Conservation (phyloP, 1,140 invertebrate genomes). For the Atta texana region DNA sequence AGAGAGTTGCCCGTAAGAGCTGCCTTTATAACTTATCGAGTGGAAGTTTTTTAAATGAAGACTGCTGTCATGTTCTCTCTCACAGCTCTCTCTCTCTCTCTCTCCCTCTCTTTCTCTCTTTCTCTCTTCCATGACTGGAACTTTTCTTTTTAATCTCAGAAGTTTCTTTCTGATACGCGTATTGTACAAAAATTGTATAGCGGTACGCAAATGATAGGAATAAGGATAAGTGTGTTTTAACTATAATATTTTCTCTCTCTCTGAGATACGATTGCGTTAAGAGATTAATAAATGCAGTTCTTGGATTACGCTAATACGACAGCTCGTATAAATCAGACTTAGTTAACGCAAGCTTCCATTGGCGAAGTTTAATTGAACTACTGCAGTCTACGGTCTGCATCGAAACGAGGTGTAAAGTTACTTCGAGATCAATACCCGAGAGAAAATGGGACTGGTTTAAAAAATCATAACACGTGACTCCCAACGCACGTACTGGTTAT, state of each 20-base stretch:
- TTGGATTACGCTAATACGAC: neutral
- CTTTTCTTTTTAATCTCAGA: neutral
- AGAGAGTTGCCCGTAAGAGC: neutral
- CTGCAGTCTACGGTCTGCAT: neutral
- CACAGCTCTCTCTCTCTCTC: too few species aligned
- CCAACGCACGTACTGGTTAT: slow-evolving; percentile 7
- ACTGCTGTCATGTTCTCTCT: neutral
- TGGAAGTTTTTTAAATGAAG: slow-evolving; percentile 13
- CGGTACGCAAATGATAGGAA: neutral
- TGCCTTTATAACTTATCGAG: slow-evolving; percentile 3
- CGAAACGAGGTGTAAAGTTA: slow-evolving; percentile 22
- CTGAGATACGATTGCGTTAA: neutral
- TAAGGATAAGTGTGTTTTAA: neutral
- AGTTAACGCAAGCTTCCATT: neutral
- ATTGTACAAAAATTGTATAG: neutral
- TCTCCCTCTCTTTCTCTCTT: neutral
- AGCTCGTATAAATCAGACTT: slow-evolving; percentile 10
- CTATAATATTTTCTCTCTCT: neutral
- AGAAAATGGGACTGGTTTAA: slow-evolving; percentile 27
- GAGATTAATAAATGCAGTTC: neutral
- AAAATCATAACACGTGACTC: slow-evolving; percentile 20
- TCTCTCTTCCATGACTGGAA: neutral
- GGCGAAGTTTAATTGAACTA: slow-evolving; percentile 28
- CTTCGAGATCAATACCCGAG: slow-evolving; percentile 31
- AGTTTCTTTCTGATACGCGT: neutral